Conservation (phyloP, 2,797 vertebrate genomes). For the Pangasius mekongensis region DNA sequence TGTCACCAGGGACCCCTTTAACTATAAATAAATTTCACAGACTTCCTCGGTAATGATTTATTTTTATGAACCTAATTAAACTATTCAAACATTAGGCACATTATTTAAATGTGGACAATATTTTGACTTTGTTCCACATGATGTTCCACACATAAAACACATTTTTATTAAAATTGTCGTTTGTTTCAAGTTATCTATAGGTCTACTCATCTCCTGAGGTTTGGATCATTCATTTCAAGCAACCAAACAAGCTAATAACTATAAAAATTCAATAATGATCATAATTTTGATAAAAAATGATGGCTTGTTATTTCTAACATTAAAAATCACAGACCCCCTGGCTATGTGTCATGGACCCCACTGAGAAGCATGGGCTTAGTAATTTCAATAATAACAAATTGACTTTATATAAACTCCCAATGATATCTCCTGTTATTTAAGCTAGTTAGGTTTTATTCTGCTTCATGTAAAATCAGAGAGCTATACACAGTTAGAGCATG, state of each 20-base stretch:
- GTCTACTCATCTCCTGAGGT: too few species aligned
- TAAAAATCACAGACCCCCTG: background rate
- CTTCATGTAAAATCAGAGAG: background rate
- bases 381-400: background rate
- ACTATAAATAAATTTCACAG: background rate
- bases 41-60: background rate
- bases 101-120: background rate
- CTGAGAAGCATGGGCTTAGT: constrained; percentile 14
- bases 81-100: background rate
- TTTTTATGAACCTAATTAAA: background rate
- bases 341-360: background rate
- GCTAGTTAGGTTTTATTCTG: background rate
- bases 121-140: background rate
- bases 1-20: background rate
- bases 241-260: background rate
- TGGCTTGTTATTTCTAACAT: background rate
- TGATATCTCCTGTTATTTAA: background rate
- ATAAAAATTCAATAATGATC: background rate
- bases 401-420: background rate
- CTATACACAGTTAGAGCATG: background rate
- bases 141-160: background rate
- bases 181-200: background rate
- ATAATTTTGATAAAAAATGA: background rate
- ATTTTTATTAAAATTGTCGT: background rate
- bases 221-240: background rate